Conservation (phyloP, 37 sponge, comb jelly and placozoan species). For the Lycopodina hypogea region DNA sequence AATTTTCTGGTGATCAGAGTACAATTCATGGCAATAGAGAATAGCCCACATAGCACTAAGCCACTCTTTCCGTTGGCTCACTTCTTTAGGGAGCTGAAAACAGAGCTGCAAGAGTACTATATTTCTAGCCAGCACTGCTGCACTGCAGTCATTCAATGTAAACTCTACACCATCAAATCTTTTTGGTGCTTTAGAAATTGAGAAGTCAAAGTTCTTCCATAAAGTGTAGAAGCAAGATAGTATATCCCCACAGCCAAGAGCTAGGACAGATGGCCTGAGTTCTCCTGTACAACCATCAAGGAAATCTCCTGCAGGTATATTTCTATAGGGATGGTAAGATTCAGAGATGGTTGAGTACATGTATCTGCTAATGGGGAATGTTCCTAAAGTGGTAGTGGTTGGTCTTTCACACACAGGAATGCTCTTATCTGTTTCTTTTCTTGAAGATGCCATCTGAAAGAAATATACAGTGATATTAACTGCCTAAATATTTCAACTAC, state of each 20-base stretch:
- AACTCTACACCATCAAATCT: constrained; percentile 41
- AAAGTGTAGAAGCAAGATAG: constrained; percentile 52
- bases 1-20: constrained; percentile 9
- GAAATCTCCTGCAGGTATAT: constrained; percentile 52
- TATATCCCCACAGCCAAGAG: constrained; percentile 52
- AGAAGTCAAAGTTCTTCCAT: constrained; percentile 47
- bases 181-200: background rate
- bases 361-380: constrained; percentile 11
- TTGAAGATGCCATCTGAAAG: no score
- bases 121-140: constrained; percentile 53
- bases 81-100: background rate
- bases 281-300: constrained; percentile 1
- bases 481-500: no score
- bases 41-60: no score
- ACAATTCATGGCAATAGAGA: constrained; percentile 25
- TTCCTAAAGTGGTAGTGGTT: no score
- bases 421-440: no score
- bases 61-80: background rate
- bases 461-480: no score
- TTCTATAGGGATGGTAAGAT: constrained; percentile 44
- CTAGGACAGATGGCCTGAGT: constrained; percentile 13
- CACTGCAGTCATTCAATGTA: constrained; percentile 38
- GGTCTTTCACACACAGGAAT: no score
- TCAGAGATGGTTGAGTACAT: background rate
- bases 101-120: constrained; percentile 32